These are phyloP conservation scores for Xestia xanthographa DNA, from an alignment of 2,888 invertebrate species.

Conservation along the genomic window DNA sequence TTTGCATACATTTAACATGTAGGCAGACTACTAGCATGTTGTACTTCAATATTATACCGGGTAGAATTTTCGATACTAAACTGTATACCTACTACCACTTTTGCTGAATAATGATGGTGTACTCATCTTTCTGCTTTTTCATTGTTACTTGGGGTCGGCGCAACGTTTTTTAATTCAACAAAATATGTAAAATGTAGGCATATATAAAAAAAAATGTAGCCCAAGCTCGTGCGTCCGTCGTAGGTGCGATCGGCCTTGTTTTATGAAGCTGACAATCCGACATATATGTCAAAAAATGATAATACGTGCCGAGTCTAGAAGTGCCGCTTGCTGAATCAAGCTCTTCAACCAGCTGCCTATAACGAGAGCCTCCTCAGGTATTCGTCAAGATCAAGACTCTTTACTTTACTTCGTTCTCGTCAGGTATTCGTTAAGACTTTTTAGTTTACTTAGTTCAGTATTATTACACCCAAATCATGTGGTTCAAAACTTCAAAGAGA, in stretches of 20 bases:
- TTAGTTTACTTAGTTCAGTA: neutral
- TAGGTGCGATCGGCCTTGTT: neutral
- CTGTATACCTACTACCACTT: neutral
- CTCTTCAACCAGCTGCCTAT: neutral
- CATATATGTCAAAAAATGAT: too few species aligned
- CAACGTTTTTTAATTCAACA: neutral
- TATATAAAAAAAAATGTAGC: too few species aligned
- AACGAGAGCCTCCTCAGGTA: neutral
- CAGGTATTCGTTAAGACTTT: neutral
- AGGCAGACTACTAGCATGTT: neutral
- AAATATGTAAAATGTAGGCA: too few species aligned
- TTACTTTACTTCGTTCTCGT: neutral
- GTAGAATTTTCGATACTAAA: neutral
- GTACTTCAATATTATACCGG: neutral
- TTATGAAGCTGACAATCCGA: too few species aligned
- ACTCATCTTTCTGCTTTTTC: neutral
- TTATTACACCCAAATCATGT: neutral
- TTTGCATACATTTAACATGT: slow-evolving; percentile 34
- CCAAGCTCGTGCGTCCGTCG: neutral
- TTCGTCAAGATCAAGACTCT: neutral
- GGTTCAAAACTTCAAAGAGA: neutral
- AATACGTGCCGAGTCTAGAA: neutral
- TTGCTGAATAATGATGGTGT: neutral
- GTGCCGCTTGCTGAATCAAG: neutral
- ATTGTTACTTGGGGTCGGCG: neutral